phyloP scores from a whole-genome alignment of 2,113 vertebrate genomes.

The Atrichornis clamosus region DNA sequence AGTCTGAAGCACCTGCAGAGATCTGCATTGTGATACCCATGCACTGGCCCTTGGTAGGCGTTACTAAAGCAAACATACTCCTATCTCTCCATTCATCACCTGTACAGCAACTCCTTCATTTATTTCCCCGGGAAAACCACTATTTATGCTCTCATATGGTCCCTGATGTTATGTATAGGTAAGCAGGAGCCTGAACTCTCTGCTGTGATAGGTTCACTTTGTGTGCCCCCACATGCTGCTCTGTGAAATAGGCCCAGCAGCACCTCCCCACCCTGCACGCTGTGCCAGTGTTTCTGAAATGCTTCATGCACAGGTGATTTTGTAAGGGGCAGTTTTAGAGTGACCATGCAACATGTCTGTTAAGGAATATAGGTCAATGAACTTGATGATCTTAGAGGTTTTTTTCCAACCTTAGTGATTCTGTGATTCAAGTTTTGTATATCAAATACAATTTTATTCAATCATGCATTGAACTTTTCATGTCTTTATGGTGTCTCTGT shows the following conservation, averaged over 20 bases:
- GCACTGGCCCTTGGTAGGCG: accelerated
- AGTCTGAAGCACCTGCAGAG: neutral
- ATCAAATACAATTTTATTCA: neutral
- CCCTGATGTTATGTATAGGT: neutral
- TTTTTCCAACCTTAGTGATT: neutral
- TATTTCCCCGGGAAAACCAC: neutral
- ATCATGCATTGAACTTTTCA: neutral
- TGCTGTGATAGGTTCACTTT: neutral
- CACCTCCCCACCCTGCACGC: neutral
- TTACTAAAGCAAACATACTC: neutral
- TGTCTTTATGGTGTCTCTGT: neutral
- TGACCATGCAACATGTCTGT: neutral
- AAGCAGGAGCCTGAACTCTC: neutral
- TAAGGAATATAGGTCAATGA: neutral
- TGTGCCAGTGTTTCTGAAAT: neutral
- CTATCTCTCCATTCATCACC: neutral
- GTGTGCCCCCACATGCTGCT: neutral
- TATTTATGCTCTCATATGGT: neutral
- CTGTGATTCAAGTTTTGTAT: neutral
- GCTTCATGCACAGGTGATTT: neutral
- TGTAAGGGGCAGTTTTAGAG: neutral
- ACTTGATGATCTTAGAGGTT: neutral
- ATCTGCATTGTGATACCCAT: neutral
- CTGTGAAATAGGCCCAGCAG: neutral
- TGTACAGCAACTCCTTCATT: neutral